Conservation (phyloP, 2,888 invertebrate species). For the Lasius platythorax region DNA sequence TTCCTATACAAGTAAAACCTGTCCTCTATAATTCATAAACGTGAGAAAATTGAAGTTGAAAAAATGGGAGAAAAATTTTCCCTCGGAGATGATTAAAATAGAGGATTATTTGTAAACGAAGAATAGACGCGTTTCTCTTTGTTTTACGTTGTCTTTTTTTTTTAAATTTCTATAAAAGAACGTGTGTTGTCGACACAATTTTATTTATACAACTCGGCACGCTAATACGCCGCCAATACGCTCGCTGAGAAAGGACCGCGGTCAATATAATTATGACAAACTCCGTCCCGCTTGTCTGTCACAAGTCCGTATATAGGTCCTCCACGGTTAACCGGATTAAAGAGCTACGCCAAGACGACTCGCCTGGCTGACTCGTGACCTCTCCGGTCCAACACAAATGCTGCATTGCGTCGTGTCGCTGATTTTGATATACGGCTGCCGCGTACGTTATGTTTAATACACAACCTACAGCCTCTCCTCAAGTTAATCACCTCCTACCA, state of each 20-base stretch:
- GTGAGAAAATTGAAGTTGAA: not conserved
- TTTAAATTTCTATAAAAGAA: not conserved
- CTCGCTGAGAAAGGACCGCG: constrained; percentile 63
- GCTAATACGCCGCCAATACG: constrained; percentile 22
- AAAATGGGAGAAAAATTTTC: not conserved
- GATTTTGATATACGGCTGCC: constrained; percentile 34
- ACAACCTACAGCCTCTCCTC: not conserved
- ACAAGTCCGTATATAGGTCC: constrained; percentile 56
- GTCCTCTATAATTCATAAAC: not conserved
- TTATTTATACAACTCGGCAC: not conserved
- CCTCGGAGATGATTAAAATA: too few species aligned
- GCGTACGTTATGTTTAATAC: not conserved
- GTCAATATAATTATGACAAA: constrained; percentile 82
- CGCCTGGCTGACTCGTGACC: constrained; percentile 35
- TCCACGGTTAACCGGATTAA: constrained; percentile 74
- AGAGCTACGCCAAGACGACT: constrained; percentile 42
- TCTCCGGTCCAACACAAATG: constrained; percentile 22
- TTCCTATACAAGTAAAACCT: too few species aligned
- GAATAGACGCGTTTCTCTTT: too few species aligned
- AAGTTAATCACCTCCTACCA: not conserved
- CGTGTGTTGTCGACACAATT: not conserved
- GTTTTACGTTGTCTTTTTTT: too few species aligned
- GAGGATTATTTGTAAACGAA: too few species aligned
- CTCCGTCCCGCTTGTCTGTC: constrained; percentile 80
- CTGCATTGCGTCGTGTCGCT: constrained; percentile 17